phyloP scores from a whole-genome alignment of 2,797 vertebrate species.

The Falco concolor region DNA sequence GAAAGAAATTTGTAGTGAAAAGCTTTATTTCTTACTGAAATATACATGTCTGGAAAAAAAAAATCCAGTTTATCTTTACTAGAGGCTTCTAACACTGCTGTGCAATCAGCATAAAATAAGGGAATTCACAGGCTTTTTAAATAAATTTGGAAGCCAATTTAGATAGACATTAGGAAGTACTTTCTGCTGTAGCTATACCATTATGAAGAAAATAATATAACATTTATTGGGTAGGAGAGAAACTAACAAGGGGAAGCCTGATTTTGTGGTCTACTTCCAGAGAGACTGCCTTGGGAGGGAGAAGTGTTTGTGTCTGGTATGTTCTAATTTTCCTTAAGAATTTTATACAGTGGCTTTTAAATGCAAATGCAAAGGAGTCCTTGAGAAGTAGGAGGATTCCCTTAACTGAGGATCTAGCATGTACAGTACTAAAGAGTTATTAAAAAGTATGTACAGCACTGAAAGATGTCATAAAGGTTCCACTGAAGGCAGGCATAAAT shows the following conservation, averaged over 20 bases:
- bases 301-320: neutral
- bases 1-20: neutral
- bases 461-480: neutral
- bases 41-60: neutral
- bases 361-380: neutral
- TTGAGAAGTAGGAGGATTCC: neutral
- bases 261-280: neutral
- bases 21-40: neutral
- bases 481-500: neutral
- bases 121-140: neutral
- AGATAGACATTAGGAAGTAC: neutral
- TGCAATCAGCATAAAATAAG: neutral
- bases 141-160: neutral
- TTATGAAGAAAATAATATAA: neutral
- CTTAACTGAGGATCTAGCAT: neutral
- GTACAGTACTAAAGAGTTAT: neutral
- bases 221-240: neutral
- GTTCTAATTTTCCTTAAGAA: neutral
- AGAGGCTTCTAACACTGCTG: neutral
- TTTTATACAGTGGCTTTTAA: slow-evolving; percentile 12
- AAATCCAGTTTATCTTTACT: neutral
- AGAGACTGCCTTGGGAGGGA: neutral
- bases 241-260: neutral
- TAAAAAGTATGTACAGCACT: neutral
- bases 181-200: neutral